Percentiles rank a stretch among this genome's conserved stretches.
Conservation (phyloP, 2,888 invertebrate species). For the Suillia variegata region DNA sequence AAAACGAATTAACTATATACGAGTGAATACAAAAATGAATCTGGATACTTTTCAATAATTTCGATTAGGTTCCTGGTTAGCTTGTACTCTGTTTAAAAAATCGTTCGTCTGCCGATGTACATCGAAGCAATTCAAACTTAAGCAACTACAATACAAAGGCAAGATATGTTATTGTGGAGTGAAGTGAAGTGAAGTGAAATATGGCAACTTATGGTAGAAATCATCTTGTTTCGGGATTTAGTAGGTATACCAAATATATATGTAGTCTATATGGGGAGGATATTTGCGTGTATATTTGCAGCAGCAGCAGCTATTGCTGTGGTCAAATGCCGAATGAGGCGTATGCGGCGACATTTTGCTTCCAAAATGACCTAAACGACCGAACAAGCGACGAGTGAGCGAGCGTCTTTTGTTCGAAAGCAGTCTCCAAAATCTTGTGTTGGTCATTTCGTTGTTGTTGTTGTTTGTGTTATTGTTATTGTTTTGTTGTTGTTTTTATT, state of each 20-base stretch:
- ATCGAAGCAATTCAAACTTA: too few relatives aligned
- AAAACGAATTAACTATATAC: too few relatives aligned
- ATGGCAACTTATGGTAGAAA: constrained; percentile 8
- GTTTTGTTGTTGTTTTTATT: not conserved
- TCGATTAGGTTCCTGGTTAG: too few relatives aligned
- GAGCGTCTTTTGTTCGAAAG: constrained; percentile 1
- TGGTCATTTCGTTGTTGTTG: constrained; percentile 7
- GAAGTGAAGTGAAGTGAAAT: constrained; percentile 7
- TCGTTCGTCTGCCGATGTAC: too few relatives aligned
- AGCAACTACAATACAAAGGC: too few relatives aligned
- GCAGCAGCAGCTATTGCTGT: not conserved
- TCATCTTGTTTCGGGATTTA: constrained; percentile 6
- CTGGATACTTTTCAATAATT: too few relatives aligned
- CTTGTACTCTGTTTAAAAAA: too few relatives aligned
- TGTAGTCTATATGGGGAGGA: too few relatives aligned
- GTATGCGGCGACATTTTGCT: not conserved
- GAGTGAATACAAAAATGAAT: too few relatives aligned
- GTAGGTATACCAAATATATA: too few relatives aligned
- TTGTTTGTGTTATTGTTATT: constrained; percentile 9
- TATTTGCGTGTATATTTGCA: not conserved
- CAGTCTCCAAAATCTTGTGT: constrained; percentile 15
- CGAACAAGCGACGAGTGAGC: not conserved
- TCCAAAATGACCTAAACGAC: not conserved
- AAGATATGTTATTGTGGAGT: too few relatives aligned
- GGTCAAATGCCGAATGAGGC: not conserved